Conservation (phyloP, 1,140 invertebrate genomes). For the Intoshia linei region DNA sequence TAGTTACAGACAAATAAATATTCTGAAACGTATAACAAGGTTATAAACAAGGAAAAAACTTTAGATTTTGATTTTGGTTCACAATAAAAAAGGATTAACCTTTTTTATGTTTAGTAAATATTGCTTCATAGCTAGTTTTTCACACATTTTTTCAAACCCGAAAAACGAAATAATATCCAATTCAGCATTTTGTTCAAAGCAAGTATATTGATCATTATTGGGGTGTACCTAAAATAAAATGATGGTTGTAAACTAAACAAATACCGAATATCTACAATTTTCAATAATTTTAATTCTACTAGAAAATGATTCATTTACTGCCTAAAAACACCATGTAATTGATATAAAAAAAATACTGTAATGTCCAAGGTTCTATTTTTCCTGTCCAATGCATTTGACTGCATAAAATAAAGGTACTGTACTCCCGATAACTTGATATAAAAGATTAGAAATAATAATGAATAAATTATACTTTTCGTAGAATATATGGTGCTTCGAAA, state of each 20-base stretch:
- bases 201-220: conserved; percentile 72
- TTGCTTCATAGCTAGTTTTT: conserved; percentile 82
- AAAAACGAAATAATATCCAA: conserved; percentile 83
- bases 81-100: conserved; percentile 20
- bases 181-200: conserved; percentile 66
- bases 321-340: no score
- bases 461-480: conserved; percentile 60
- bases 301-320: conserved; percentile 63
- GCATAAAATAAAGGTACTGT: conserved; percentile 59
- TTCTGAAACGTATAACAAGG: background rate
- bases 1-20: background rate
- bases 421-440: no score
- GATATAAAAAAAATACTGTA: no score
- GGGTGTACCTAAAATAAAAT: conserved; percentile 42
- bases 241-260: conserved; percentile 4
- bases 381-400: conserved; percentile 54
- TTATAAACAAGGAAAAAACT: no score
- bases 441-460: no score
- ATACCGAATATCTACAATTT: conserved; percentile 57
- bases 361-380: conserved; percentile 45
- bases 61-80: no score
- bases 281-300: conserved; percentile 50
- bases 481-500: conserved; percentile 65
- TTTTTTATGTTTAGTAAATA: conserved; percentile 64
- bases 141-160: conserved; percentile 66